Evolutionary conservation across 2,888 invertebrate species (phyloP).

Genomic region (Brenthis daphne): DNA sequence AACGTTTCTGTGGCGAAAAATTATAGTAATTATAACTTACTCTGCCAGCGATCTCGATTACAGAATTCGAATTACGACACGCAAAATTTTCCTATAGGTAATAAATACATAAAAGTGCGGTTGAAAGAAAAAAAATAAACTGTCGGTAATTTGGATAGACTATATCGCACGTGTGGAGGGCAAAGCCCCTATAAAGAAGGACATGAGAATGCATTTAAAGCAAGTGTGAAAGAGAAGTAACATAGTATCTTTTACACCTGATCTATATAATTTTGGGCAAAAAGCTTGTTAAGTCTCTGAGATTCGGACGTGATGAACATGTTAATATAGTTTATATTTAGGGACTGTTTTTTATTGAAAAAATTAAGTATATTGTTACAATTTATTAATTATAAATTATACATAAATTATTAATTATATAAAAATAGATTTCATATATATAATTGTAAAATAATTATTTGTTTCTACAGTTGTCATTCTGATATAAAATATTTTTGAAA

Average conservation of each 20-base stretch:
- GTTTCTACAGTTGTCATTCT: too few relatives aligned
- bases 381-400: too few relatives aligned
- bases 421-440: too few relatives aligned
- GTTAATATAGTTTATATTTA: too few relatives aligned
- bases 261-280: conserved; percentile 4
- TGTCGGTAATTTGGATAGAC: conserved; percentile 19
- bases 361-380: too few relatives aligned
- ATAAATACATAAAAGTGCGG: conserved; percentile 4
- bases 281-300: too few relatives aligned
- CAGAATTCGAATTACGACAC: background rate
- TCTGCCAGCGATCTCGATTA: conserved; percentile 5
- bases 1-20: background rate
- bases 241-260: conserved; percentile 24
- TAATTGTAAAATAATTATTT: too few relatives aligned
- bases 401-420: too few relatives aligned
- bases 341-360: too few relatives aligned
- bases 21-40: conserved; percentile 16
- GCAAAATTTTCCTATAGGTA: background rate
- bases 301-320: too few relatives aligned
- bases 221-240: conserved; percentile 18
- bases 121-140: conserved; percentile 9
- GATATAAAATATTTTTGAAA: too few relatives aligned
- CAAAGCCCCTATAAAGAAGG: conserved; percentile 42
- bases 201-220: conserved; percentile 23
- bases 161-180: conserved; percentile 44